Evolutionary conservation across 1,140 invertebrate species (phyloP), one percentile per base, ranked within the genome.

Genomic region (Anthonomus grandis): DNA sequence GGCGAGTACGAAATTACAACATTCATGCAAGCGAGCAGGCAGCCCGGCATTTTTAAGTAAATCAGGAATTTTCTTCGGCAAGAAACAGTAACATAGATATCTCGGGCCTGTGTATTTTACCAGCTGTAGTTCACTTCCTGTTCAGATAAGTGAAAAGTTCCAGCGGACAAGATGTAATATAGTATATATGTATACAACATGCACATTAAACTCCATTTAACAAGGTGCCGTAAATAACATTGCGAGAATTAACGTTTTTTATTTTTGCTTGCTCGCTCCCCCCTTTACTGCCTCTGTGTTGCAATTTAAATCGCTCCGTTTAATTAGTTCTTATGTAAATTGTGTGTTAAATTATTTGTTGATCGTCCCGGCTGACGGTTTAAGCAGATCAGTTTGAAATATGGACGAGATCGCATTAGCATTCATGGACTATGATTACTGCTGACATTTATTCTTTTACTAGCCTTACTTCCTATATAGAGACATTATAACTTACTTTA

Each of bases 141-240:
- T 58, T 58, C 56, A 58, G 56, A 58, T 58, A 58, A 58, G 56
- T 52, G 56, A 58, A 58, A 58, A 58, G 38, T 58, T 51, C 39
- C 36, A 45, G 27, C 54, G 39, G 48, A 58, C 56, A 58, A 50
- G 56, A 45, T 58, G 56, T 58, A 58, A 58, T 58, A 58, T 58
- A 58, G 39, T 58, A 58, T 58, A 58, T n/a, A n/a, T n/a, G n/a
- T n/a, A n/a, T 51, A 42, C 56, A 58, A 58, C 56, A 58, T 58
- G 49, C 56, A 58, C 56, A 58, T 58, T 58, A 51, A n/a, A 57
- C 55, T 57, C 55, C 44, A 57, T 57, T 57, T 57, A 57, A 58
- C 56, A 52, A 52, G 47, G 48, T 47, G 46, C 39, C 18, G 48
- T 51, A 50, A 58, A 58, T 51, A 58, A 58, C 48, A 47, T 51